Conservation (phyloP, 2,888 invertebrate genomes). For the Punctoribates punctum region DNA sequence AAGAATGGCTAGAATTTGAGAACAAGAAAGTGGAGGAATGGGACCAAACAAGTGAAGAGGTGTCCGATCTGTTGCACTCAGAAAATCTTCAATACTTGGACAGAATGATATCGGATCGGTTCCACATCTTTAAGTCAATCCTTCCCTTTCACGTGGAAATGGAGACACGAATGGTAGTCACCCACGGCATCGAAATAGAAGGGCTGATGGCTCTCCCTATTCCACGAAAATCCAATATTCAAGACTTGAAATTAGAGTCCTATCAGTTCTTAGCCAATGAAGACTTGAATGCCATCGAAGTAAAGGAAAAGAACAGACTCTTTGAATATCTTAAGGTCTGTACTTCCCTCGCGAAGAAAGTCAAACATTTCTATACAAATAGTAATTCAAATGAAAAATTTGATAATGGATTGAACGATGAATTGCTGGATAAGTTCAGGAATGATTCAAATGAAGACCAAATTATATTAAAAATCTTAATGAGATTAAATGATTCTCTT, state of each 20-base stretch:
- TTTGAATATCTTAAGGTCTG: constrained; percentile 42
- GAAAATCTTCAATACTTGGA: background rate
- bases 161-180: background rate
- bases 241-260: constrained; percentile 20
- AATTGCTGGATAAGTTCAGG: background rate
- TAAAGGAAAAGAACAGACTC: constrained; percentile 43
- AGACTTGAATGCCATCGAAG: background rate
- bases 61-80: background rate
- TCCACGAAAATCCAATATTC: constrained; percentile 4
- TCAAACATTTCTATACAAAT: background rate
- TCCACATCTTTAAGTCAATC: background rate
- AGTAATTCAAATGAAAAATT: too few relatives aligned
- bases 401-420: too few relatives aligned
- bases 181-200: constrained; percentile 20
- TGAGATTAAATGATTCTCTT: background rate
- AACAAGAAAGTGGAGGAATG: too few relatives aligned
- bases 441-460: background rate
- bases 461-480: background rate
- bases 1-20: background rate
- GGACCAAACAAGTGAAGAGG: too few relatives aligned
- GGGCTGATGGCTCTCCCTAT: constrained; percentile 17
- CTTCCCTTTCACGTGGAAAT: background rate
- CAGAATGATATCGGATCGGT: background rate
- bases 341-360: constrained; percentile 21
- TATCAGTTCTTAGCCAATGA: constrained; percentile 32